Evolutionary conservation across 2,888 invertebrate genomes (phyloP).

Genomic region (Leptinotarsa tumamoca): DNA sequence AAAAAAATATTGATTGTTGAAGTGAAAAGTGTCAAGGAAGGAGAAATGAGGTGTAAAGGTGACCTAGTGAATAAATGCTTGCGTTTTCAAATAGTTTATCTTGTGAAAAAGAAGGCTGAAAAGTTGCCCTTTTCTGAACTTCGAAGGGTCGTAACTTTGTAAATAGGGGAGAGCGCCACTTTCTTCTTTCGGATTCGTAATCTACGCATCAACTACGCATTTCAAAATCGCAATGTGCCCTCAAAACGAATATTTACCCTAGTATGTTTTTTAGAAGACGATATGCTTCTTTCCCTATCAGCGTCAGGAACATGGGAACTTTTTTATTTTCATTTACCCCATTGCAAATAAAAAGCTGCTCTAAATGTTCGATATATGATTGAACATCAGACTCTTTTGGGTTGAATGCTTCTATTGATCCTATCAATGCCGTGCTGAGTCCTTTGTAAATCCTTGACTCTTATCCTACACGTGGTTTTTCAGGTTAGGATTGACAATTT

Average conservation of each 20-base stretch:
- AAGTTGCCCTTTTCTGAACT: too few species aligned
- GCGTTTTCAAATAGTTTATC: too few species aligned
- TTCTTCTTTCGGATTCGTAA: too few species aligned
- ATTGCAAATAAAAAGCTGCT: conserved; percentile 49
- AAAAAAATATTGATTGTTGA: too few species aligned
- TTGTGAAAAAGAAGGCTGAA: too few species aligned
- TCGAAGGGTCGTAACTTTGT: too few species aligned
- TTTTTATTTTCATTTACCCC: conserved; percentile 42
- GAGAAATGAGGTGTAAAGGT: too few species aligned
- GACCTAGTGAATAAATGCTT: too few species aligned
- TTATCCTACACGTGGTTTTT: not conserved
- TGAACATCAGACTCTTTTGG: conserved; percentile 32
- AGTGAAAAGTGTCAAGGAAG: too few species aligned
- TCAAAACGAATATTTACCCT: not conserved
- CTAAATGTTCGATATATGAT: conserved; percentile 48
- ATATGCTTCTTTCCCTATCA: conserved; percentile 49
- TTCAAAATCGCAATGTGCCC: too few species aligned
- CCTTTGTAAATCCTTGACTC: not conserved
- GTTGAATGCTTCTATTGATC: conserved; percentile 41
- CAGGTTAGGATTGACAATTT: not conserved
- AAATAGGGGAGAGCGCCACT: too few species aligned
- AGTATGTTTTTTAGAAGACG: conserved; percentile 41
- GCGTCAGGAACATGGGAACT: conserved; percentile 49
- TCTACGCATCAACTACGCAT: too few species aligned
- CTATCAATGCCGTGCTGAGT: conserved; percentile 38